Base-by-base conservation (phyloP, 2,888 invertebrate species). In the Drosophila ustulata region DNA sequence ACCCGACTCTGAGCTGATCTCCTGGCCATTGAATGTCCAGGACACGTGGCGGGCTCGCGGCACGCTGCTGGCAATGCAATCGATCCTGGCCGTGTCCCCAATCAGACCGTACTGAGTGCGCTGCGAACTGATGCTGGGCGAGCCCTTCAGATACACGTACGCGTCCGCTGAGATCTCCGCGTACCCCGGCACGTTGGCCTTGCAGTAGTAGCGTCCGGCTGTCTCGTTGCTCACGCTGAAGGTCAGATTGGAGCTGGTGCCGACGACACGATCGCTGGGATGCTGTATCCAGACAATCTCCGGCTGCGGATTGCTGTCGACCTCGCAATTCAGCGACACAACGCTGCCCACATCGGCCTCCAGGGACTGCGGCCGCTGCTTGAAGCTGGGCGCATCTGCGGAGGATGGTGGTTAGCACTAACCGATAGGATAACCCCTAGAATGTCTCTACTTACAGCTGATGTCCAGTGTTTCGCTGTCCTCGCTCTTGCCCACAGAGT, bases 231-330 rank as follows among this genome's bases (percentile, higher is more conserved):
- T 96, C 32, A 97, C 95, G 6, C 94, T 94, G 32, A 98, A 93
- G 7, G 96, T 96, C 75, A 97, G 93, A 89, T 97, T 97, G 1
- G 96, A 93, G 56, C 95, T 95, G 73, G 95, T 95, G 59, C 96
- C 96, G 32, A 97, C 95, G 67, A 96, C 94, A 79, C 94, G 93
- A 63, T 96, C 95, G 32, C 96, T 95, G 73, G 96, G 96, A 91
- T 97, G 96, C 91, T 96, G 96, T 61, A 96, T 95, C 98, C 98
- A 98, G 8, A 96, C 95, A 80, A 98, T 96, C 86, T 97, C 96
- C 0, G 98, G 96, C 32, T 95, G 94, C 0, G 98, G 98, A 90
- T 98, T 98, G 18, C 98, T 97, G 88, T 98, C 97, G 0, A 98
- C 97, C 89, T 97, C 96, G 92, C 98, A 98, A 65, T 94, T 95